Evolutionary conservation across 37 sponge, comb jelly and placozoan genomes (phyloP), one percentile per base, ranked within the genome.

Genomic region (Hexactinellida sp.): DNA sequence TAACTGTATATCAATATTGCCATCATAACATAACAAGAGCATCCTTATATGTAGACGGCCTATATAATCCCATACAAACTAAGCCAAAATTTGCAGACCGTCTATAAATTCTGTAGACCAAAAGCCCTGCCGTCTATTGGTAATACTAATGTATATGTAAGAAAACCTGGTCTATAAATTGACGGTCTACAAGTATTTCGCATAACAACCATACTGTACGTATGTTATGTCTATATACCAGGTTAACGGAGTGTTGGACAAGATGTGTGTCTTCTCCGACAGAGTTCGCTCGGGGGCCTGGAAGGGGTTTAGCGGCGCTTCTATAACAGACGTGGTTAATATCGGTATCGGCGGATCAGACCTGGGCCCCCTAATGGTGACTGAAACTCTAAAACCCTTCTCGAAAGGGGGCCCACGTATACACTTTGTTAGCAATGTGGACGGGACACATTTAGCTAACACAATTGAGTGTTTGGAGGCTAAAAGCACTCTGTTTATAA

Each of bases 311-410:
- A 85, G 90, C 83, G 99, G 99, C 5, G 87, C 93, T 54, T 54
- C 88, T n/a, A 98, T 98, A 55, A 95, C 99, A 55, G 99, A 98
- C 88, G 94, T 98, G 19, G 96, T 98, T 82, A 98, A 98, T 55
- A 98, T 98, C 87, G 99, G 99, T 1, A 98, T 98, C 86, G 99
- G 99, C 37, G 99, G 99, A 37, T 98, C 99, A 36, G 99, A 98
- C 84, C 89, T 98, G 85, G 99, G 99, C 38, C 99, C 99, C 25
- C 84, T 86, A 35, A 98, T 98, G 99, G 99, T 94, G 36, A 98
- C 99, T 1, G 96, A 98, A 84, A 96, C 99, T 23, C 92, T 98
- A 37, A 92, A 95, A 88, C 92, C 99, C 21, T 98, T 92, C 86
- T 82, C 91, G 13, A 90, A 87, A 37, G 89, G 84, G 28, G 94